Conservation (phyloP, 2,113 vertebrate genomes). For the Tenebrosternarchus preto region DNA sequence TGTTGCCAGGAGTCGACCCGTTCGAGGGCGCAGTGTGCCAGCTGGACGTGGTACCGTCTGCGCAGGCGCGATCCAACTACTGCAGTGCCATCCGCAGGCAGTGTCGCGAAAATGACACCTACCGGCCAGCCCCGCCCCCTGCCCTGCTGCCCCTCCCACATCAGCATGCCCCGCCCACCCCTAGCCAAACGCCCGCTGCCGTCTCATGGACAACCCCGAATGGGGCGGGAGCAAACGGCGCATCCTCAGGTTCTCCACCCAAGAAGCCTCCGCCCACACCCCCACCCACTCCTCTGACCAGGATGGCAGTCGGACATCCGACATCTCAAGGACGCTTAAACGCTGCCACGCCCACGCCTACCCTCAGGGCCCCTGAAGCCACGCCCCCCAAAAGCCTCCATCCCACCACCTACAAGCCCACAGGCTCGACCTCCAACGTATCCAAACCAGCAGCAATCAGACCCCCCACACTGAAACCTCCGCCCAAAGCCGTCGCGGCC, state of each 20-base stretch:
- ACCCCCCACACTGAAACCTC: constrained; percentile 18
- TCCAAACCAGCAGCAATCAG: constrained; percentile 47
- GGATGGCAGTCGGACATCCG: constrained; percentile 29
- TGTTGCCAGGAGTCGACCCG: constrained; percentile 77
- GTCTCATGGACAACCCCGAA: constrained; percentile 73
- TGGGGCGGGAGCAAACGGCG: constrained; percentile 54
- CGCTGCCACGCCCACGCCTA: constrained; percentile 23
- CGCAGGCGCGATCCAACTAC: constrained; percentile 91
- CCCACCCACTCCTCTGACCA: constrained; percentile 8
- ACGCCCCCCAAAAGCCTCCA: constrained; percentile 44
- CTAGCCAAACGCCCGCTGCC: constrained; percentile 58
- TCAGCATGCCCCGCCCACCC: constrained; percentile 21
- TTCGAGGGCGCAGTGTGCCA: constrained; percentile 97
- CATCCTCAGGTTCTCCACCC: not conserved
- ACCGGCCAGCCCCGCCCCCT: constrained; percentile 80
- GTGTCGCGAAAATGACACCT: constrained; percentile 86
- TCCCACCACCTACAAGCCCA: constrained; percentile 57
- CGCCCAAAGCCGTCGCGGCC: not conserved
- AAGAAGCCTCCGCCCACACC: not conserved
- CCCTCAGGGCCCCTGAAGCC: constrained; percentile 56
- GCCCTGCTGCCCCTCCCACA: constrained; percentile 77
- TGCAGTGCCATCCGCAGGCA: constrained; percentile 93
- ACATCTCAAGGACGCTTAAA: constrained; percentile 12
- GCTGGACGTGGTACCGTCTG: constrained; percentile 89
- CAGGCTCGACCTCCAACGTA: constrained; percentile 21